Evolutionary conservation across 2,113 vertebrate species (phyloP).

Genomic region (Jacana jacana): DNA sequence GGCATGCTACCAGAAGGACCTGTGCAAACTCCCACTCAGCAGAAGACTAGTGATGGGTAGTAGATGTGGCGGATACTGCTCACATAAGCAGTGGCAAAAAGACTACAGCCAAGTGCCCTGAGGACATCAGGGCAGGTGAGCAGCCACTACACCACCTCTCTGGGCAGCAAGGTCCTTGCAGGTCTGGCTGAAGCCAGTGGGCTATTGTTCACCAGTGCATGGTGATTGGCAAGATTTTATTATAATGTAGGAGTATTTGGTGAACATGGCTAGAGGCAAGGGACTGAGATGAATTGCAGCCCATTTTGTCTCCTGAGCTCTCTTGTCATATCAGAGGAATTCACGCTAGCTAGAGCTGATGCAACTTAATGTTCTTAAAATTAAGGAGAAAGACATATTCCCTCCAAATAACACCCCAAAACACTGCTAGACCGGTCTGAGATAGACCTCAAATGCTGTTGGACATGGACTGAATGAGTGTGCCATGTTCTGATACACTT

Average conservation of each 20-base stretch:
- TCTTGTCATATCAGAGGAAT: neutral
- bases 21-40: neutral
- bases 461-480: neutral
- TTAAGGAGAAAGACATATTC: neutral
- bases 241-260: neutral
- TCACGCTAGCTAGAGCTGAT: neutral
- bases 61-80: neutral
- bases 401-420: neutral
- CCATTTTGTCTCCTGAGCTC: neutral
- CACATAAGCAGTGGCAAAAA: neutral
- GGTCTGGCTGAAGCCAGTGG: neutral
- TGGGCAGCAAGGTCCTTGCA: neutral
- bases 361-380: neutral
- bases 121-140: neutral
- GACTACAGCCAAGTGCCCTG: neutral
- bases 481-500: neutral
- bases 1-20: no score
- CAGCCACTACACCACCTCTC: neutral
- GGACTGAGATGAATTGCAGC: neutral
- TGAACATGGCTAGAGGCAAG: neutral
- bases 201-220: accelerated
- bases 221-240: neutral
- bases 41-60: neutral
- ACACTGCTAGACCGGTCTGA: neutral
- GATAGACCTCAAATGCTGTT: neutral